These are phyloP conservation scores for Gobionotothen gibberifrons DNA, from an alignment of 2,797 vertebrate genomes.

Conservation along the genomic window DNA sequence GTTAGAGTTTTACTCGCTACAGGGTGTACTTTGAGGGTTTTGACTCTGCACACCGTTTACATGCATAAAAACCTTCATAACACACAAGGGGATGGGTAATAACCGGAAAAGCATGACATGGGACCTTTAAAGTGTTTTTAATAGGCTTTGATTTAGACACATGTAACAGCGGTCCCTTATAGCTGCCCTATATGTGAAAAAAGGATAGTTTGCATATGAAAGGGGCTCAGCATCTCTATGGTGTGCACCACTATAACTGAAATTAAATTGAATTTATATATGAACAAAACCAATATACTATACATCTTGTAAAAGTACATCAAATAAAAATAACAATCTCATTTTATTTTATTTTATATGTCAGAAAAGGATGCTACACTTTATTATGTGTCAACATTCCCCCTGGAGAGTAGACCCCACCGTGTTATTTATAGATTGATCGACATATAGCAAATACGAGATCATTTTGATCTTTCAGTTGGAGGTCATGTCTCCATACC, in stretches of 20 bases:
- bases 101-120: too few relatives aligned
- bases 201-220: neutral
- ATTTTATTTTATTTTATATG: neutral
- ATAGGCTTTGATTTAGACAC: conserved; percentile 15
- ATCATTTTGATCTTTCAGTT: neutral
- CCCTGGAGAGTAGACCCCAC: neutral
- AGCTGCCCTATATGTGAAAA: neutral
- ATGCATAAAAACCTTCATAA: too few relatives aligned
- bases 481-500: neutral
- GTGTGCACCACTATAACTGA: neutral
- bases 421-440: neutral
- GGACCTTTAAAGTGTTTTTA: conserved; percentile 2
- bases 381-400: neutral
- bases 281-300: too few relatives aligned
- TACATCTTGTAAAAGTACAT: neutral
- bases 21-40: too few relatives aligned
- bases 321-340: neutral
- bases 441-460: neutral
- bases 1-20: too few relatives aligned
- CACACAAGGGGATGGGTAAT: too few relatives aligned
- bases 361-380: neutral
- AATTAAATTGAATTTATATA: neutral
- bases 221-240: neutral
- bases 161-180: neutral
- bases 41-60: too few relatives aligned